Evolutionary conservation across 2,888 invertebrate species (phyloP).

Genomic region (Apotomis betuletana): DNA sequence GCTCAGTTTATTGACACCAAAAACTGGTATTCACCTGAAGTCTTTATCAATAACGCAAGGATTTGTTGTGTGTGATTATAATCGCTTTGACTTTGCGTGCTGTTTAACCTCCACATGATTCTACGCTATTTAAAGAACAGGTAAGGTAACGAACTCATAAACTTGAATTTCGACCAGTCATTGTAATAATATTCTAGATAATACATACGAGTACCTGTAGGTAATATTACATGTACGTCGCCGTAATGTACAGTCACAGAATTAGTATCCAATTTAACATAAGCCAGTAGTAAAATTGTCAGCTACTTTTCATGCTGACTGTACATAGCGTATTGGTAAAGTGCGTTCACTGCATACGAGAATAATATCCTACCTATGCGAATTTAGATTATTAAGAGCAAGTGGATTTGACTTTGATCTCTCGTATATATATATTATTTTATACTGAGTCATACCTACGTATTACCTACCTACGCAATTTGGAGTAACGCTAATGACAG

Average conservation of each 20-base stretch:
- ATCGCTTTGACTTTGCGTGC: slow-evolving; percentile 5
- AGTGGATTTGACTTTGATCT: slow-evolving; percentile 27
- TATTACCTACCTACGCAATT: too few relatives aligned
- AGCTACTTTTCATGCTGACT: too few relatives aligned
- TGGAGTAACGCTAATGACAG: too few relatives aligned
- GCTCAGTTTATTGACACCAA: too few relatives aligned
- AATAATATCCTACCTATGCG: neutral
- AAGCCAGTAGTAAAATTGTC: too few relatives aligned
- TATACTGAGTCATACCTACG: too few relatives aligned
- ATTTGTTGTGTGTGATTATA: neutral
- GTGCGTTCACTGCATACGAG: slow-evolving; percentile 20
- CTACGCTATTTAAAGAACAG: slow-evolving; percentile 15
- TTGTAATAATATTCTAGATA: slow-evolving; percentile 30
- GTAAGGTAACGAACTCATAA: slow-evolving; percentile 24
- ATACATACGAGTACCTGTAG: too few relatives aligned
- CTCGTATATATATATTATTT: slow-evolving; percentile 9
- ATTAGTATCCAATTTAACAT: too few relatives aligned
- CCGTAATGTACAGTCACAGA: neutral
- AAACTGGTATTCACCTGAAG: too few relatives aligned
- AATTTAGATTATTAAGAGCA: slow-evolving; percentile 28
- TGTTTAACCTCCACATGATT: slow-evolving; percentile 5
- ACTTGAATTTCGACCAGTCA: slow-evolving; percentile 32
- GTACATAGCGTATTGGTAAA: slow-evolving; percentile 6
- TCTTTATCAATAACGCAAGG: neutral
- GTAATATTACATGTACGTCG: slow-evolving; percentile 11